Evolutionary conservation across 30 jellyfish, hydroid and myxozoan species (phyloP), one percentile per base, ranked within the genome.

Genomic region (Chironex yamaguchii): DNA sequence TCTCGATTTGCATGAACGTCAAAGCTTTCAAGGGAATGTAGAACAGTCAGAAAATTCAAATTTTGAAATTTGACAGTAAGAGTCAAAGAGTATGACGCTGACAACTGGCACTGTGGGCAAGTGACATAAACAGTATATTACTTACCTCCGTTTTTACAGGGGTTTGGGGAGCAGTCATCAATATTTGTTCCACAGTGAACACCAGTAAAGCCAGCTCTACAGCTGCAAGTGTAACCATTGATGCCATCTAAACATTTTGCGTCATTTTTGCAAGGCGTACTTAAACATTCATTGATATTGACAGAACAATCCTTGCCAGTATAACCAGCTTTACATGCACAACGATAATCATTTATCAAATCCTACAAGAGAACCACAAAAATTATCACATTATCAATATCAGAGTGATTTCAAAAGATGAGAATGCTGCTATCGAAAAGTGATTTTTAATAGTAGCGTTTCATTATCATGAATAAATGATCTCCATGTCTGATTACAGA

Each of bases 131-230:
- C 2, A 49, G 4, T 9, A 11, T 33, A 23, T 2, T 2, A 42
- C 58, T 3, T 53, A 88, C 97, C 97, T 13, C 89, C 89, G 48
- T 71, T 79, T 50, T 31, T 48, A 70, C 97, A 90, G 2, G 94
- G 94, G 29, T 82, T 67, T 42, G 97, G 88, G 20, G 50, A 26
- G 32, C 97, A 90, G 30, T 90, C 97, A 48, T 89, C 87, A 62
- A 78, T 77, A 77, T 87, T 90, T 29, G 88, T 71, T 73, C 79
- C 92, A 52, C 99, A 94, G 35, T 69, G 67, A 22, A 29, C 52
- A 12, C 98, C 98, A 49, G 96, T 87, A 64, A 52, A 94, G 0
- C 99, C 99, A 0, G 88, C 84, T 32, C 90, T 63, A 71, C 99
- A 94, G 17, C 62, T 76, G 67, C 99, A 94, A 0, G 72, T 14